A percentile compares a stretch with the other conserved stretches of the same genome.
Evolutionary conservation across 2,113 vertebrate species (phyloP).

Genomic region (Tenrec ecaudatus): DNA sequence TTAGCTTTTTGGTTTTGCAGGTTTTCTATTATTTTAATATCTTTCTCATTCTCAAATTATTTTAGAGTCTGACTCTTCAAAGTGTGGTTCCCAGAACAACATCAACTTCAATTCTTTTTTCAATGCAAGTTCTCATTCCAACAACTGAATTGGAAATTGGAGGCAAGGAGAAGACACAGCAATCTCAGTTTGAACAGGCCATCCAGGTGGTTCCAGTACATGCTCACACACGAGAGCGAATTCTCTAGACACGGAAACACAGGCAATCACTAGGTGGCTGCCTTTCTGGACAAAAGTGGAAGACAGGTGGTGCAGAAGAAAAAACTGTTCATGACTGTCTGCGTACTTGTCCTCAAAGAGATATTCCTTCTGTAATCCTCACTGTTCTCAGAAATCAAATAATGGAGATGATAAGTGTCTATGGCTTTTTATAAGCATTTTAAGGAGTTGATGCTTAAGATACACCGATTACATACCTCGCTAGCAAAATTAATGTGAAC

Average conservation of each 20-base stretch:
- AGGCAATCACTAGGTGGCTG: neutral
- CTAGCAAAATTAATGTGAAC: neutral
- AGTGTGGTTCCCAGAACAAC: neutral
- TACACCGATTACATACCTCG: constrained; percentile 1
- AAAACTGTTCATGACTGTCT: neutral
- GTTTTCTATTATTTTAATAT: neutral
- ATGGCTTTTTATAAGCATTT: neutral
- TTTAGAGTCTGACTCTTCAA: neutral
- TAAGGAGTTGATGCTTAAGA: neutral
- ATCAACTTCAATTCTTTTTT: neutral
- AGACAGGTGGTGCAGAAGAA: neutral
- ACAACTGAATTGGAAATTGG: neutral
- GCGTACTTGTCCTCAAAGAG: too few species aligned
- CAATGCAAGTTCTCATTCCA: neutral
- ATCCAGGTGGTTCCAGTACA: neutral
- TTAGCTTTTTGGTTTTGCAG: neutral
- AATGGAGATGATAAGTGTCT: neutral
- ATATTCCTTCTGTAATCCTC: neutral
- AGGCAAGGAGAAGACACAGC: too few species aligned
- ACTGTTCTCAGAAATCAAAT: neutral
- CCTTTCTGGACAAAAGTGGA: neutral
- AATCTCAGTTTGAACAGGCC: neutral
- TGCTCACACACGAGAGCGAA: neutral
- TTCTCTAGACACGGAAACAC: neutral
- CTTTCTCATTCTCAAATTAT: neutral